Percentiles rank a stretch among this genome's conserved stretches.
Evolutionary conservation across 2,888 invertebrate species (phyloP).

Genomic region (Macrostomum cliftonense): DNA sequence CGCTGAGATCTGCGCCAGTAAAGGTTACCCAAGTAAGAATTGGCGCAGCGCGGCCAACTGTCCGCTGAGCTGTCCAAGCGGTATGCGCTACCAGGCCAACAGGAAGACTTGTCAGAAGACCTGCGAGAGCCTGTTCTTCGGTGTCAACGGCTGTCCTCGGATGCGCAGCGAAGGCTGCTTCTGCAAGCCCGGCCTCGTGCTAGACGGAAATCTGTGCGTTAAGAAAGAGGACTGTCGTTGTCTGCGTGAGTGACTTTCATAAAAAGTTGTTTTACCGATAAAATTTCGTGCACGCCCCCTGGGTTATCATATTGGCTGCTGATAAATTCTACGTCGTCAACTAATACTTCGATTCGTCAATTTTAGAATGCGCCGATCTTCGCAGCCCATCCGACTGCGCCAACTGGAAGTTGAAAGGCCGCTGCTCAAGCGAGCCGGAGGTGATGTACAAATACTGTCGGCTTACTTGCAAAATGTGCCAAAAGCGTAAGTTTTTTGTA

Average conservation of each 20-base stretch:
- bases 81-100: conserved; percentile 1
- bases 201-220: conserved; percentile 10
- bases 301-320: no score
- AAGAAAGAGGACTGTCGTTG: conserved; percentile 9
- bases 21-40: neutral
- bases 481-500: no score
- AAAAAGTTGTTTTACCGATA: no score
- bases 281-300: no score
- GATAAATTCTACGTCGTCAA: no score
- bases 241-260: conserved; percentile 15
- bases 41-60: conserved; percentile 14
- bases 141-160: conserved; percentile 5
- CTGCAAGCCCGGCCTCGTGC: conserved; percentile 9
- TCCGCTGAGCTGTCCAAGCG: conserved; percentile 13
- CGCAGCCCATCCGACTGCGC: no score
- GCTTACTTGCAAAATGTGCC: no score
- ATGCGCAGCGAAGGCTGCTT: conserved; percentile 9
- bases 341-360: no score
- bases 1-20: neutral
- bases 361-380: neutral
- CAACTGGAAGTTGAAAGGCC: no score
- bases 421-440: no score
- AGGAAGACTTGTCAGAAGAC: conserved; percentile 12
- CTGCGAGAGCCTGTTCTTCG: conserved; percentile 12
- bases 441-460: no score